A percentile compares a stretch with the other conserved stretches of the same genome.
These are phyloP conservation scores for Drosophila willistoni DNA, from an alignment of 1,140 invertebrate genomes.

Conservation along the genomic window DNA sequence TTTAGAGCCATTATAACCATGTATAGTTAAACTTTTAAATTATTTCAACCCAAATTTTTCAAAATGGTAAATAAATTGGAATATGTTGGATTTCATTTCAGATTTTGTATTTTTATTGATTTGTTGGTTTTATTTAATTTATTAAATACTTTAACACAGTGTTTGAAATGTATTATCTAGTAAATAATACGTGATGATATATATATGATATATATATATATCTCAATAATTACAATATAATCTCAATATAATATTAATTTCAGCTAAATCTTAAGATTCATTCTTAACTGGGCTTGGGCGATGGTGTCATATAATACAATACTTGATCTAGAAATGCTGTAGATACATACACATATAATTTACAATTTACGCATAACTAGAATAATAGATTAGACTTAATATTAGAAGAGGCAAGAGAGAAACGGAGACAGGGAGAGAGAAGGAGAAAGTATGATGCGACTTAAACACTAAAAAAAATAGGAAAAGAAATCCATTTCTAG, in stretches of 20 bases:
- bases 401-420: background rate
- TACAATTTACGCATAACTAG: constrained; percentile 51
- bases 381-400: background rate
- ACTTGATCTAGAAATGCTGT: constrained; percentile 58
- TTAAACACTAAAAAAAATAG: constrained; percentile 6
- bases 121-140: constrained; percentile 69
- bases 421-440: background rate
- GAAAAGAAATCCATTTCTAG: background rate
- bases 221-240: constrained; percentile 61
- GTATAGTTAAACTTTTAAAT: too few species aligned
- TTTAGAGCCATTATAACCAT: too few species aligned
- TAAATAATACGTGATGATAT: constrained; percentile 61
- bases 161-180: constrained; percentile 79
- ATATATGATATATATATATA: constrained; percentile 50
- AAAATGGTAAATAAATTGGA: background rate
- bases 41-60: too few species aligned
- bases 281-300: constrained; percentile 57
- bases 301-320: constrained; percentile 61
- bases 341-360: constrained; percentile 40
- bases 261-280: constrained; percentile 63
- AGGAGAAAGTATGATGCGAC: background rate
- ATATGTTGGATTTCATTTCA: background rate
- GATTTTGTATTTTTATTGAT: constrained; percentile 12
- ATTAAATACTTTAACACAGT: constrained; percentile 82
- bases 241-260: constrained; percentile 65